A percentile compares a stretch with the other conserved stretches of the same genome.
These are phyloP conservation scores for Apodemus sylvaticus DNA, from an alignment of 2,113 vertebrate genomes.

Conservation along the genomic window DNA sequence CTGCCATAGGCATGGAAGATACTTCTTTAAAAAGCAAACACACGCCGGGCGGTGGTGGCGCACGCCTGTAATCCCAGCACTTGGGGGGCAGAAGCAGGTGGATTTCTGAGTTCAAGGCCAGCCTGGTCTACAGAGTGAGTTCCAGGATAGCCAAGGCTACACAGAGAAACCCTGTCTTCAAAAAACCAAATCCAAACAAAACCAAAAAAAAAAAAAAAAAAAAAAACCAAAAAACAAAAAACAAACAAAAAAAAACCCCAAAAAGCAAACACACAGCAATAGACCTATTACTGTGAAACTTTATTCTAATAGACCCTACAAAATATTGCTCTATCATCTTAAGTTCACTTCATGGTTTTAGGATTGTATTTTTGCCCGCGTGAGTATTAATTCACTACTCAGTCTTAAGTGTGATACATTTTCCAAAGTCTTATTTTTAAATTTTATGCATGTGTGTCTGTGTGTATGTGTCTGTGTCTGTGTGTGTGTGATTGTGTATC, in stretches of 20 bases:
- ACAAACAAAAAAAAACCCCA: too few relatives aligned
- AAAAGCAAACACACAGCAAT: background rate
- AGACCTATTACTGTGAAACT: fast-evolving
- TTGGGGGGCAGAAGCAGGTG: too few relatives aligned
- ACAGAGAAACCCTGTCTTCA: too few relatives aligned
- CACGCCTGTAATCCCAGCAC: too few relatives aligned
- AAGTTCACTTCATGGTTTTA: background rate
- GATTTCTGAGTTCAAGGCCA: too few relatives aligned
- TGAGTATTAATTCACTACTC: background rate
- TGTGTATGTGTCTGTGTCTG: background rate
- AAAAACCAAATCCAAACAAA: too few relatives aligned
- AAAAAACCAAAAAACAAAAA: too few relatives aligned
- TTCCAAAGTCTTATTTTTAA: background rate
- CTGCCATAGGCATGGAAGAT: background rate
- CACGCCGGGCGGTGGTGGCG: too few relatives aligned
- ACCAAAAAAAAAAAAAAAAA: too few relatives aligned
- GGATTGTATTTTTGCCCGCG: background rate
- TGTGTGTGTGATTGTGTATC: background rate
- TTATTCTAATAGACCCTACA: background rate
- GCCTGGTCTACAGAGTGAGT: too few relatives aligned
- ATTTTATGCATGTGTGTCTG: background rate
- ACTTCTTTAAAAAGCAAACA: background rate
- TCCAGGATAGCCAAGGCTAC: too few relatives aligned
- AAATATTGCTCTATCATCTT: background rate
- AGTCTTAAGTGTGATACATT: background rate